Percentiles rank a stretch among this genome's conserved stretches.
These are phyloP conservation scores for Ifrita kowaldi DNA, from an alignment of 2,113 vertebrate species.

Conservation along the genomic window DNA sequence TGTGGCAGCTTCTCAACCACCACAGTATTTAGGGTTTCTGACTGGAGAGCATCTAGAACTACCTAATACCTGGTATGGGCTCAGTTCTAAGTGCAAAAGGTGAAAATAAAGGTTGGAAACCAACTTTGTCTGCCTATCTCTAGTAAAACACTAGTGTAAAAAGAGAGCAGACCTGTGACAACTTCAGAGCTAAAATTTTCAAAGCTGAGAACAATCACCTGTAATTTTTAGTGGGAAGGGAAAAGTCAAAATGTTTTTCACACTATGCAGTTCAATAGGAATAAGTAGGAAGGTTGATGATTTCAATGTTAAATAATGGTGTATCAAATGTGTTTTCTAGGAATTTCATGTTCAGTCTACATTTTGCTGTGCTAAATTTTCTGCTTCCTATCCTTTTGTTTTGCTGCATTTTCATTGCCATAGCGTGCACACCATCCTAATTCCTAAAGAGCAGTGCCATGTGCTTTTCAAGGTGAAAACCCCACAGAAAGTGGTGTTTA, in stretches of 20 bases:
- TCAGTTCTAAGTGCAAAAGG: not conserved
- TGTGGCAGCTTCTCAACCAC: not conserved
- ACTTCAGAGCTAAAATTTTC: too few species aligned
- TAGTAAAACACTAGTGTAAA: not conserved
- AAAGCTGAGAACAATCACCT: not conserved
- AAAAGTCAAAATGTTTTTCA: not conserved
- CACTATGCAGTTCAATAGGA: not conserved
- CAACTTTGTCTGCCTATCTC: not conserved
- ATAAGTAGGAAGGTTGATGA: not conserved
- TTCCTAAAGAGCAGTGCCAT: not conserved
- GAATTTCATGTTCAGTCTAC: not conserved
- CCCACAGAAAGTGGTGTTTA: not conserved
- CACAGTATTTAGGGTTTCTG: not conserved
- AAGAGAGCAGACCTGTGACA: not conserved
- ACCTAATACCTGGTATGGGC: not conserved
- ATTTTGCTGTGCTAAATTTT: not conserved
- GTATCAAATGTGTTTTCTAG: not conserved
- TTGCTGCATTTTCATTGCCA: not conserved
- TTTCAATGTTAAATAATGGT: not conserved
- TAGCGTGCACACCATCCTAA: accelerated
- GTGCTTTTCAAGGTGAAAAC: not conserved
- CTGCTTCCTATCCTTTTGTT: not conserved
- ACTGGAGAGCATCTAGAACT: not conserved
- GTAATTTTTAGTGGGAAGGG: not conserved
- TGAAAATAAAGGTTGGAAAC: not conserved